These are phyloP conservation scores for Crotalus viridis DNA, from an alignment of 2,113 vertebrate genomes.

Conservation along the genomic window DNA sequence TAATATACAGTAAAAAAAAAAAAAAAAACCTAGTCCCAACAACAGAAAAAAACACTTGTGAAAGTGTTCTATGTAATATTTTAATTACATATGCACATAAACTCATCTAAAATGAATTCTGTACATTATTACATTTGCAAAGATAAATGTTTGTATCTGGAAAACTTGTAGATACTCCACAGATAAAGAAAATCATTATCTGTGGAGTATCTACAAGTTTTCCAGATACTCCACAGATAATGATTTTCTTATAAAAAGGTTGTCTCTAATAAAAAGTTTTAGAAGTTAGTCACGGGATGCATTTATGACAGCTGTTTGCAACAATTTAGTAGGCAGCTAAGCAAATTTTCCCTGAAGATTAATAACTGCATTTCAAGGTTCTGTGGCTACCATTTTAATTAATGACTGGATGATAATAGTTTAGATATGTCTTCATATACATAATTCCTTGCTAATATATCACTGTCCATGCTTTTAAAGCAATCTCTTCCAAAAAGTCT, in stretches of 20 bases:
- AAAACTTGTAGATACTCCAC: not conserved
- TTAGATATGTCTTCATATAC: not conserved
- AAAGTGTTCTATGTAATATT: conserved; percentile 7
- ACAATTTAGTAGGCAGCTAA: not conserved
- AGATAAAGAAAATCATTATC: not conserved
- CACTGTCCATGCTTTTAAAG: not conserved
- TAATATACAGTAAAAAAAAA: fast-evolving
- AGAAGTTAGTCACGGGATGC: not conserved
- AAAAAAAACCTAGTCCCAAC: not conserved
- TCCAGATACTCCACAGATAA: not conserved
- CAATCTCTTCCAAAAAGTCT: not conserved
- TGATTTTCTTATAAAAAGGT: not conserved
- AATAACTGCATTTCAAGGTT: not conserved
- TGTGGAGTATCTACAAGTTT: no score
- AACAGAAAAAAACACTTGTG: not conserved
- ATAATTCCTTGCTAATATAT: not conserved
- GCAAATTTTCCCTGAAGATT: not conserved
- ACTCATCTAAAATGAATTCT: not conserved
- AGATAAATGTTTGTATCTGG: not conserved
- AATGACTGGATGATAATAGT: not conserved
- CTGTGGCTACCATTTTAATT: not conserved
- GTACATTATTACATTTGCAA: not conserved
- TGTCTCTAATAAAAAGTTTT: not conserved
- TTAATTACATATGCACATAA: not conserved
- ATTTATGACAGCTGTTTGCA: not conserved